phyloP scores from a whole-genome alignment of 2,797 vertebrate species.

The Thaleichthys pacificus region DNA sequence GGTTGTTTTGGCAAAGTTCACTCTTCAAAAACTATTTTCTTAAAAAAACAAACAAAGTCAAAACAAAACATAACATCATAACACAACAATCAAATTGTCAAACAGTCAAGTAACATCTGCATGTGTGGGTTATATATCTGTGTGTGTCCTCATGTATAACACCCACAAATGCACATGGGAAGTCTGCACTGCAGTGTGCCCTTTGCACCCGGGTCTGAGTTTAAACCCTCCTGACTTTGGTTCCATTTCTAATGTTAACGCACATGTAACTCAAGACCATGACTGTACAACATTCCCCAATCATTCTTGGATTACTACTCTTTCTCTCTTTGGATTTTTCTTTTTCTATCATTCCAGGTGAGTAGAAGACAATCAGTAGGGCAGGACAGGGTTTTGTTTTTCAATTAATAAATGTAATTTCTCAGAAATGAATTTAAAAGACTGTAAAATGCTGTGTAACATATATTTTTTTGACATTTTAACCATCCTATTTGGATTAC shows the following conservation, averaged over 20 bases:
- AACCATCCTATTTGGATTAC: no score
- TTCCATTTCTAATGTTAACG: background rate
- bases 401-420: background rate
- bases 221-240: conserved; percentile 27
- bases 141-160: no score
- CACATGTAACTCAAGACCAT: conserved; percentile 41
- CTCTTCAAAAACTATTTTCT: no score
- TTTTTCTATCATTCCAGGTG: conserved; percentile 54
- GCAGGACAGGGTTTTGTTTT: background rate
- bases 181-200: conserved; percentile 28
- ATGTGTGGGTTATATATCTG: conserved; percentile 12
- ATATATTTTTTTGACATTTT: no score
- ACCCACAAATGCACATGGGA: background rate
- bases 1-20: no score
- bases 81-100: no score
- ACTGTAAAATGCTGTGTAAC: no score
- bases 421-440: no score
- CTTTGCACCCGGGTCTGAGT: conserved; percentile 66
- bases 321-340: conserved; percentile 50
- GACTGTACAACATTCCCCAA: conserved; percentile 32
- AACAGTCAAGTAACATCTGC: background rate
- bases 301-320: conserved; percentile 61
- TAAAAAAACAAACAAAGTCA: no score
- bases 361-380: conserved; percentile 25
- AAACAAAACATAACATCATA: no score